A percentile compares a stretch with the other conserved stretches of the same genome.
Conservation (phyloP, 2,888 invertebrate genomes). For the Pyralis farinalis region DNA sequence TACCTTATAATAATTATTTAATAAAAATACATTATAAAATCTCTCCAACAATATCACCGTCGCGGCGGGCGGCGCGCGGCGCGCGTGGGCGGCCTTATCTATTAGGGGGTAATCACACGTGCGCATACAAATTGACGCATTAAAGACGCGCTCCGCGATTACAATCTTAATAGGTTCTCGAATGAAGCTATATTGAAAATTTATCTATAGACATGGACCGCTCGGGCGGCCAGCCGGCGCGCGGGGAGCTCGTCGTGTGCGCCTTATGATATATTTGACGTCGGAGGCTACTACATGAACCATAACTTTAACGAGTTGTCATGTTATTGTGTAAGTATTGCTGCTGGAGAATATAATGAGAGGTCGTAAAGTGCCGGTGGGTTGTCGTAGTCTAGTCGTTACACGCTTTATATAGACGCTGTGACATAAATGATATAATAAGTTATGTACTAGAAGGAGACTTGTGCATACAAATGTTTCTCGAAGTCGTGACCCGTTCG, state of each 20-base stretch:
- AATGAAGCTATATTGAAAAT: constrained; percentile 61
- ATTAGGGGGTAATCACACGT: constrained; percentile 50
- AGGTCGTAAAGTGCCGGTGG: no score
- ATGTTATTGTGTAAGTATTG: background rate
- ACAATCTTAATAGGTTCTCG: constrained; percentile 54
- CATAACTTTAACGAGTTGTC: background rate
- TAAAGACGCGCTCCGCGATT: constrained; percentile 48
- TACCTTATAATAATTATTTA: no score
- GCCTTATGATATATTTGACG: background rate
- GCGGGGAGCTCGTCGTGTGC: background rate
- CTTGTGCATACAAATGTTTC: no score
- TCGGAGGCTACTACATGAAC: background rate
- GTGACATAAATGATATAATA: no score
- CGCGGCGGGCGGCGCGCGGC: constrained; percentile 15
- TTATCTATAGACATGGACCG: constrained; percentile 24
- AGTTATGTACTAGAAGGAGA: no score
- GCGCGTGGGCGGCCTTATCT: constrained; percentile 50
- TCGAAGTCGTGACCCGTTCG: no score
- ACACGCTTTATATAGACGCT: no score
- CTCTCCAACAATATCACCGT: background rate
- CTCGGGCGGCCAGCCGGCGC: background rate
- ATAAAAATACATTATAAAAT: background rate
- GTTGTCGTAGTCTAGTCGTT: no score
- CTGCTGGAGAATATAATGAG: no score
- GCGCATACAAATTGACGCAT: constrained; percentile 68